Conservation (phyloP, 2,797 vertebrate genomes). For the Brachyalestes nurse region DNA sequence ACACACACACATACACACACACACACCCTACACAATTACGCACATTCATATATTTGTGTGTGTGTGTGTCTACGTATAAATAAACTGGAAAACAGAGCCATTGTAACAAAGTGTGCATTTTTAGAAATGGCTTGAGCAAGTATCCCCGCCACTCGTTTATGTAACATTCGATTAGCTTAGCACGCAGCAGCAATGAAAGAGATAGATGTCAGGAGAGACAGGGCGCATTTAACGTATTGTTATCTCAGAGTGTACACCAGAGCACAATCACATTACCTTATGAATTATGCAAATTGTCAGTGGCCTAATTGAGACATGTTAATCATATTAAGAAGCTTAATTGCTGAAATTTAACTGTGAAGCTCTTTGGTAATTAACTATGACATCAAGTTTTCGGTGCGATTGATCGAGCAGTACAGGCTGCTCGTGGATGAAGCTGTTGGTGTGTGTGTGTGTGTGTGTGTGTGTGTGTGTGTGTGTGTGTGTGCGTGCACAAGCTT, state of each 20-base stretch:
- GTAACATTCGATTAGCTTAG: constrained; percentile 59
- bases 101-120: constrained; percentile 28
- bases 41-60: neutral
- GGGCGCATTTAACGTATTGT: constrained; percentile 68
- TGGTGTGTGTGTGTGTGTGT: neutral
- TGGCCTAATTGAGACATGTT: constrained; percentile 92
- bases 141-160: constrained; percentile 34
- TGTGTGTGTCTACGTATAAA: too few species aligned
- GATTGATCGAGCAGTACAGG: constrained; percentile 63
- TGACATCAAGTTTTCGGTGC: constrained; percentile 86
- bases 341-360: constrained; percentile 96
- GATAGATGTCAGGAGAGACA: constrained; percentile 63
- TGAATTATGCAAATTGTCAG: constrained; percentile 99
- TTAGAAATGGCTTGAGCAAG: constrained; percentile 11
- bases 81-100: constrained; percentile 9
- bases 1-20: constrained; percentile 21
- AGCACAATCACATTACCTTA: constrained; percentile 93
- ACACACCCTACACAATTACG: neutral
- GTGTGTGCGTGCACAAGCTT: constrained; percentile 2
- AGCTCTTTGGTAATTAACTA: constrained; percentile 96
- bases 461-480: constrained; percentile 6
- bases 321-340: constrained; percentile 99
- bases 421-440: constrained; percentile 39
- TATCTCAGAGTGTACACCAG: constrained; percentile 85
- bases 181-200: constrained; percentile 60